Evolutionary conservation across 2,888 invertebrate species (phyloP), one percentile per base, ranked within the genome.

Genomic region (Choreutis nemorana): DNA sequence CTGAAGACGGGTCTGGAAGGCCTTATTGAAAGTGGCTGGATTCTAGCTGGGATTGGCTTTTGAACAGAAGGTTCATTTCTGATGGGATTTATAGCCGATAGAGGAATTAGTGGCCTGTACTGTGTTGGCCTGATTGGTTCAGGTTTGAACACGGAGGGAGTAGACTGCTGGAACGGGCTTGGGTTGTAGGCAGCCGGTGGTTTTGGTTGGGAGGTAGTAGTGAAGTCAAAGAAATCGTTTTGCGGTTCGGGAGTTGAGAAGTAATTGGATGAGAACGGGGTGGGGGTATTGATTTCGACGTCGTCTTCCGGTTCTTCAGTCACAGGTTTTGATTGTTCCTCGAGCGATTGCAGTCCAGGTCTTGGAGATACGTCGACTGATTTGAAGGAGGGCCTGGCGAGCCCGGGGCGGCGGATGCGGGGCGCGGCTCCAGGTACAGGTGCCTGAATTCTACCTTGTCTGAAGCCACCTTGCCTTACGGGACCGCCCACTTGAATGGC

Each of bases 291-390:
- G 34, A 82, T 80, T 28, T 83, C 82, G 23, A 66, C 54, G 28
- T 81, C 84, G 34, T 87, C 86, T 60, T 87, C 87, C 11, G 81
- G 80, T 42, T 87, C 82, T 59, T 87, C 87, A 1, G 86, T 85
- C 4, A 87, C 87, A 1, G 87, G 87, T 41, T 87, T 84, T 8
- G 84, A 66, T 27, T 62, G 70, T 37, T 82, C 79, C 3, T 83
- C 73, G 9, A 82, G 55, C 4, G 72, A 77, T 46, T 80, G 81
- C 10, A 73, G 58, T 42, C 48, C 72, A 3, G 77, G 80, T 16
- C 71, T 59, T 3, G 72, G 75, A 9, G 68, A 55, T 9, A 60
- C 81, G 45, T 56, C 83, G 40, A 62, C 80, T 29, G 54, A 80
- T 47, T 58, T 77, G 51, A 80, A 73, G 14, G 77, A 72, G 11